Evolutionary conservation across 2,113 vertebrate species (phyloP), one percentile per base, ranked within the genome.

Genomic region (Alethe castanea): DNA sequence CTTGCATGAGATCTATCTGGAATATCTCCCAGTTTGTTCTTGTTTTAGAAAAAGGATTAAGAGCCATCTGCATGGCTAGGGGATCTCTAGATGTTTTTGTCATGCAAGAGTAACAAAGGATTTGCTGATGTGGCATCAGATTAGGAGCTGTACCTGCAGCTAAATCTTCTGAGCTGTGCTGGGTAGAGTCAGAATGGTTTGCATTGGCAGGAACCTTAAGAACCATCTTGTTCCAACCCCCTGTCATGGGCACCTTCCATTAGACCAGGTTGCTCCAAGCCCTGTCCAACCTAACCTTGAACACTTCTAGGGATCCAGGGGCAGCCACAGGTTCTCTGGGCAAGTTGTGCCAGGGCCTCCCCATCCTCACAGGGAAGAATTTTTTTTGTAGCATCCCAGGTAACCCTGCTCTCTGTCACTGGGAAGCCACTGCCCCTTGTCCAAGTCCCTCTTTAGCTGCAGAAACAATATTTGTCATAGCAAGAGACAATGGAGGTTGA

Each of bases 401-500:
- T 73, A 66, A 52, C 33, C 19, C 52, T 52, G 33, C 19, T 12
- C 26, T 80, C 59, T 59, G 14, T 44, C 60, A 24, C 28, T 59
- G 44, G 45, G 53, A 73, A 88, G 28, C 33, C 53, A 53, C 28
- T 59, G 16, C 23, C 45, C 23, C 23, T 64, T 66, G 23, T 52
- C 33, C 24, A 66, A 88, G 12, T 59, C 45, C 11, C 13, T 45
- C 19, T 38, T 45, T 33, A n/a, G n/a, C 33, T 53, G 38, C 28
- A 25, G 42, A 69, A 61, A 80, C 3, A 11, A 0, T 16, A 6
- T 18, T 44, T 74, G 38, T 61, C 0, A 1, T 16, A 8, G 16
- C 9, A 28, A 19, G 35, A 36, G 31, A 18, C 0, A 3, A 5
- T 40, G 17, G 16, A 18, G 16, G 52, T 13, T 16, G 16, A 70